Conservation (phyloP, 2,113 vertebrate species). For the Notechis scutatus region DNA sequence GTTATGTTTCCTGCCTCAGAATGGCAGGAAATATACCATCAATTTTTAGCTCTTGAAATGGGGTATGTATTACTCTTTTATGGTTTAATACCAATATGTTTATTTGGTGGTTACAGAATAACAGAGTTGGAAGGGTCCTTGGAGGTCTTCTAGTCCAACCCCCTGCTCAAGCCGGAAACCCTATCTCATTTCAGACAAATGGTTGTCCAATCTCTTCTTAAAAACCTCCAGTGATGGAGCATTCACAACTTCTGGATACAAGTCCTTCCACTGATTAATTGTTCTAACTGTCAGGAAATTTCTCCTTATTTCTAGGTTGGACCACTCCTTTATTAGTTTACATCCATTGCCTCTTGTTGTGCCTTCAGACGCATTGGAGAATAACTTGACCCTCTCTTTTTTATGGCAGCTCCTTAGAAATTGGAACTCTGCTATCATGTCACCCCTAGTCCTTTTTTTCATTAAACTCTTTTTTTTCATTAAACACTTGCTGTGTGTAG, state of each 20-base stretch:
- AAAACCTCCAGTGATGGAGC: neutral
- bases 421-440: no score
- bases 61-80: fast-evolving
- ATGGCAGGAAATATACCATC: neutral
- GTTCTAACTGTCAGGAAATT: neutral
- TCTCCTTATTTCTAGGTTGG: neutral
- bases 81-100: neutral
- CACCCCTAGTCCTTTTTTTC: no score
- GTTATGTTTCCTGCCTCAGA: neutral
- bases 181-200: neutral
- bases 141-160: neutral
- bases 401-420: no score
- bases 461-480: no score
- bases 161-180: neutral
- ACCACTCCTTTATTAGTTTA: neutral
- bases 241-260: neutral
- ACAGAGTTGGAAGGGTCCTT: neutral
- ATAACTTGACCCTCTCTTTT: no score
- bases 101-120: neutral
- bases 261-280: neutral
- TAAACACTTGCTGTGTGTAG: neutral
- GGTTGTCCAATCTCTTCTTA: neutral
- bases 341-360: neutral
- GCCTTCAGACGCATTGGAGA: no score
- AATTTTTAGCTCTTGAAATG: neutral